phyloP scores from a whole-genome alignment of 2,113 vertebrate genomes.

The Rhizomys pruinosus region DNA sequence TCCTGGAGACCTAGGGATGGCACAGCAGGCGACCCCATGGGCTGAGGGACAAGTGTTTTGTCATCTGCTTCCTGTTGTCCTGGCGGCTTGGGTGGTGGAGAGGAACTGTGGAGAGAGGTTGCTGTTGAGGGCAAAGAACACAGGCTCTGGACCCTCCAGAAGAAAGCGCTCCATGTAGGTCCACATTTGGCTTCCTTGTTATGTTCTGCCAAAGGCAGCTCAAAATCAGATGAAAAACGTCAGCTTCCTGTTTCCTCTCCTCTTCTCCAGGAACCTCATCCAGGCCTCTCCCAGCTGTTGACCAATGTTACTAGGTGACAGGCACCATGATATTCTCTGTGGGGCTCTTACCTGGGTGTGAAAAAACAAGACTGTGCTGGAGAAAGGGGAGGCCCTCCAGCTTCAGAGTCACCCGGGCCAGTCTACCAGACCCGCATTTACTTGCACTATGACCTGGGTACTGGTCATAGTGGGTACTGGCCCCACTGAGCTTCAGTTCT shows the following conservation, averaged over 20 bases:
- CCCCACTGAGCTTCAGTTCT: neutral
- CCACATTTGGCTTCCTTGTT: neutral
- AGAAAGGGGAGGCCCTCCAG: neutral
- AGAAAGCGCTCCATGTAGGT: neutral
- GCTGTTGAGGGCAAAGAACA: neutral
- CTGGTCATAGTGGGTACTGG: too few relatives aligned
- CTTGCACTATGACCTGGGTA: too few relatives aligned
- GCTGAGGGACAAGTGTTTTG: constrained; percentile 73
- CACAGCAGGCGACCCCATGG: constrained; percentile 67
- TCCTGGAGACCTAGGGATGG: constrained; percentile 75
- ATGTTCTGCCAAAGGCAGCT: neutral
- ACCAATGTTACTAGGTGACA: neutral
- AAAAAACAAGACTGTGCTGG: rapidly evolving
- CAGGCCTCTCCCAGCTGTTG: neutral
- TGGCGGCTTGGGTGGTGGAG: constrained; percentile 18
- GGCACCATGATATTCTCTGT: rapidly evolving
- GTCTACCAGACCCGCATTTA: neutral
- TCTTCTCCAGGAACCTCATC: rapidly evolving
- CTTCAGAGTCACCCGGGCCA: neutral
- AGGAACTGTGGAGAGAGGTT: neutral
- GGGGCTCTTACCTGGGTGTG: neutral
- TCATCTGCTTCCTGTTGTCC: constrained; percentile 84
- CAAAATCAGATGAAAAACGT: neutral
- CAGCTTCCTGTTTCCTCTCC: neutral
- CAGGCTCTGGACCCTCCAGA: neutral